Evolutionary conservation across 2,888 invertebrate species (phyloP).

Genomic region (Epistrophella euchroma): DNA sequence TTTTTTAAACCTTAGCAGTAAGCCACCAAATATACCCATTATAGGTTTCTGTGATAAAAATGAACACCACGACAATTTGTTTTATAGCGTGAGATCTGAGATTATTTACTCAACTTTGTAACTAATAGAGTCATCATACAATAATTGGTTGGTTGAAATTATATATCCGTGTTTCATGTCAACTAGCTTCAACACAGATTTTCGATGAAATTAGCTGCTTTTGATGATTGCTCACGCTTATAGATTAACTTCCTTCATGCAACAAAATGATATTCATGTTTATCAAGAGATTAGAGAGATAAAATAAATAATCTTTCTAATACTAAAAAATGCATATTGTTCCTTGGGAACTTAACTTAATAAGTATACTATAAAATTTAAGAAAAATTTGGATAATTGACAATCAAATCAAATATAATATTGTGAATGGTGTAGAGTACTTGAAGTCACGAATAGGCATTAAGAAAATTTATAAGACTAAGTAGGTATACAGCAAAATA

Average conservation of each 20-base stretch:
- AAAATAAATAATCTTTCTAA: not conserved
- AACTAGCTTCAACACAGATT: no score
- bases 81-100: no score
- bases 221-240: not conserved
- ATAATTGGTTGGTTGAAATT: no score
- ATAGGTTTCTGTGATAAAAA: no score
- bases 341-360: not conserved
- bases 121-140: no score
- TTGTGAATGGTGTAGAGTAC: not conserved
- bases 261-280: not conserved
- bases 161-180: no score
- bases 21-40: no score
- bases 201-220: no score
- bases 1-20: no score
- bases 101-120: no score
- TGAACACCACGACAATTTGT: no score
- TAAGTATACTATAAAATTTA: not conserved
- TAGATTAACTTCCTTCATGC: not conserved
- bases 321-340: not conserved
- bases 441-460: slow-evolving; percentile 9
- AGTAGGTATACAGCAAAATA: no score
- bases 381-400: not conserved
- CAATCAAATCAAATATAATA: not conserved
- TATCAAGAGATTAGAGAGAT: not conserved
- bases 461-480: not conserved